phyloP scores from a whole-genome alignment of 2,888 invertebrate genomes.

The Diadegma fenestrale region DNA sequence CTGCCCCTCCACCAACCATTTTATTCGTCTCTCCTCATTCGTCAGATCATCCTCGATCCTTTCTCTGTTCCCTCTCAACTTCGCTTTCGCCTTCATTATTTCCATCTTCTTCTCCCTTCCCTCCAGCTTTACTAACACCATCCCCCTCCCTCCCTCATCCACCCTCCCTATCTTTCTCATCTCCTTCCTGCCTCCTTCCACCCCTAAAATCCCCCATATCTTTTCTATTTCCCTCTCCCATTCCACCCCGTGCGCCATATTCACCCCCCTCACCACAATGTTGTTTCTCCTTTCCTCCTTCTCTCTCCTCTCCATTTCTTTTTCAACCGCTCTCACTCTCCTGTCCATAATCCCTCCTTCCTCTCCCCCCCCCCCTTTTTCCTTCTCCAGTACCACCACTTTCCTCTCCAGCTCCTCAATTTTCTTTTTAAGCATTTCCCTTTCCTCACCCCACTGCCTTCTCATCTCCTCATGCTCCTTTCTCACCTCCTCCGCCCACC shows the following conservation, averaged over 20 bases:
- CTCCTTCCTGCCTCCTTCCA: background rate
- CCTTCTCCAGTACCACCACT: too few relatives aligned
- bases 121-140: background rate
- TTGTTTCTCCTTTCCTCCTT: background rate
- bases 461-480: background rate
- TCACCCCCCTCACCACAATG: too few relatives aligned
- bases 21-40: too few relatives aligned
- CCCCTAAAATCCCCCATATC: background rate
- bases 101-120: background rate
- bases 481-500: background rate
- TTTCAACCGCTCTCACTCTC: background rate
- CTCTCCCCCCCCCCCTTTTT: conserved; percentile 9
- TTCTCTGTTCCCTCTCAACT: background rate
- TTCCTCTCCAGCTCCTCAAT: too few relatives aligned
- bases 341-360: background rate
- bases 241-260: too few relatives aligned
- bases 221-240: too few relatives aligned
- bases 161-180: background rate
- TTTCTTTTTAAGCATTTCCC: background rate
- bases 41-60: background rate
- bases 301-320: background rate
- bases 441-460: background rate
- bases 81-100: conserved; percentile 14
- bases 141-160: background rate
- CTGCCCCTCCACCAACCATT: background rate